These are phyloP conservation scores for Solenodon paradoxus DNA, from an alignment of 2,113 vertebrate genomes.

Conservation along the genomic window DNA sequence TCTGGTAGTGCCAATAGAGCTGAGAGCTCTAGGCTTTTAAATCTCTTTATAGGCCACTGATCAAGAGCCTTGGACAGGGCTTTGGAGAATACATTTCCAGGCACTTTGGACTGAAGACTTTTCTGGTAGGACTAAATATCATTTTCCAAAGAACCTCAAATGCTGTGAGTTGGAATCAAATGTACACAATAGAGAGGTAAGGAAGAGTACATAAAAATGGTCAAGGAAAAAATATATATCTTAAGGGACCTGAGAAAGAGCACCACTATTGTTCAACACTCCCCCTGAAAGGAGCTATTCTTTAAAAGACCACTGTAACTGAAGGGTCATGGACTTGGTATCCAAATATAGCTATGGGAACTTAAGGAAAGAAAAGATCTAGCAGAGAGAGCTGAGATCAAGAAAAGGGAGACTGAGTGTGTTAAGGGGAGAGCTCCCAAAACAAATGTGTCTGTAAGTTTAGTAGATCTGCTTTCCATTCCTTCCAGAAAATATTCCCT, in stretches of 20 bases:
- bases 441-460: neutral
- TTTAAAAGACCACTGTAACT: neutral
- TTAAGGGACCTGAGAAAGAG: neutral
- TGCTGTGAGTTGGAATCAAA: neutral
- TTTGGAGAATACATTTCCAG: neutral
- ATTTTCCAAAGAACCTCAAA: neutral
- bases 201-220: neutral
- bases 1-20: neutral
- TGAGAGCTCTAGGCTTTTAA: fast-evolving
- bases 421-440: neutral
- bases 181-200: neutral
- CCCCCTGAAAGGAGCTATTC: neutral
- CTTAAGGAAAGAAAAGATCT: neutral
- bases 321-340: neutral
- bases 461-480: neutral
- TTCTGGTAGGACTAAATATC: neutral
- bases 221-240: neutral
- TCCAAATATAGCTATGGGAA: neutral
- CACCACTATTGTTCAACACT: neutral
- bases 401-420: neutral
- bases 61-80: neutral
- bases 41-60: neutral
- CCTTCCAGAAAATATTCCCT: neutral
- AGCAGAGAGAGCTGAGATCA: neutral
- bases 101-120: neutral